Conservation (phyloP, 2,113 vertebrate species). For the Chinchilla lanigera region DNA sequence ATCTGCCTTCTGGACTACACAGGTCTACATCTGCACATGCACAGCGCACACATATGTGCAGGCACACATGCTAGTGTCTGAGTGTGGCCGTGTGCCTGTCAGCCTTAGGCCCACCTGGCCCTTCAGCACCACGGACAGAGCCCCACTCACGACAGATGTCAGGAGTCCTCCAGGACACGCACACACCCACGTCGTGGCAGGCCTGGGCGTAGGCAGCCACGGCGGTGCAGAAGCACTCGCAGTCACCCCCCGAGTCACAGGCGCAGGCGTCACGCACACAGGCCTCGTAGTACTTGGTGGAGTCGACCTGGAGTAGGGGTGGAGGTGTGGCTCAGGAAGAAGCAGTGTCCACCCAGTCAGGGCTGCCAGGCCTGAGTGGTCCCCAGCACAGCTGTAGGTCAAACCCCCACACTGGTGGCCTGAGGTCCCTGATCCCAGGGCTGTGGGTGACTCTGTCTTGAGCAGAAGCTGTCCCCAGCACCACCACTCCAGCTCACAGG, state of each 20-base stretch:
- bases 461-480: not conserved
- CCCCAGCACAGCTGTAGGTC: not conserved
- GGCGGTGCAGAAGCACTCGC: constrained; percentile 96
- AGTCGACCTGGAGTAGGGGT: constrained; percentile 89
- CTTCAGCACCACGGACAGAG: not conserved
- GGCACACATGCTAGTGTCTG: not conserved
- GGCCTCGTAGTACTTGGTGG: constrained; percentile 92
- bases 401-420: not conserved
- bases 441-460: not conserved
- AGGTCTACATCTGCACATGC: no score
- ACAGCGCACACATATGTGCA: accelerated
- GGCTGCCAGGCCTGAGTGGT: not conserved
- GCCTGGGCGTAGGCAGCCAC: constrained; percentile 95
- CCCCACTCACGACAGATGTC: constrained; percentile 93
- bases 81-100: accelerated
- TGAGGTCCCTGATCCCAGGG: not conserved
- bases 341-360: no score
- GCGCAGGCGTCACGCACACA: constrained; percentile 96
- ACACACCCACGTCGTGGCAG: constrained; percentile 91
- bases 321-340: not conserved
- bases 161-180: constrained; percentile 94
- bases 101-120: not conserved
- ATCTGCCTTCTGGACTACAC: not conserved
- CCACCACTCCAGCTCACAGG: not conserved
- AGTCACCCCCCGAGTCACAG: constrained; percentile 95